These are phyloP conservation scores for Eledona agricola DNA, from an alignment of 2,888 invertebrate species.

Conservation along the genomic window DNA sequence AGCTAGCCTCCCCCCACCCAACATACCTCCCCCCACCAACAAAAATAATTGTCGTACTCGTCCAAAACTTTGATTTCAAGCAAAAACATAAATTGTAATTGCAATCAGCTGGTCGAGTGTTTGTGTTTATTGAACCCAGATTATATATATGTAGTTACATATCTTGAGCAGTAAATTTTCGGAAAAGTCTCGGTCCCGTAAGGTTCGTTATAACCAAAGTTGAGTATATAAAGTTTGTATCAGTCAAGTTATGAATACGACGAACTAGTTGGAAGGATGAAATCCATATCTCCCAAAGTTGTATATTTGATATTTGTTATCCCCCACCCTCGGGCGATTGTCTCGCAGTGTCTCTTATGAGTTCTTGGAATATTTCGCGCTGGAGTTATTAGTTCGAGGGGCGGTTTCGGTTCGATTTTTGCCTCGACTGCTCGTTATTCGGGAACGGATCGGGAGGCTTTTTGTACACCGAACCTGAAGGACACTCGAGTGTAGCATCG, in stretches of 20 bases:
- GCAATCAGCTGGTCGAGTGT: no score
- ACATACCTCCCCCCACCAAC: no score
- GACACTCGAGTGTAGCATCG: constrained; percentile 33
- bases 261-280: constrained; percentile 53
- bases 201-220: no score
- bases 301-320: constrained; percentile 58
- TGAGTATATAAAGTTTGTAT: constrained; percentile 60
- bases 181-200: no score
- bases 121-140: no score
- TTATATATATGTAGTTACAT: no score
- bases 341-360: constrained; percentile 37
- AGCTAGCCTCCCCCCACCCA: no score
- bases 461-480: constrained; percentile 22
- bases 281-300: constrained; percentile 58
- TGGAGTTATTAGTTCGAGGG: constrained; percentile 32
- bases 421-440: constrained; percentile 1
- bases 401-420: constrained; percentile 6
- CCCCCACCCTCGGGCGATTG: constrained; percentile 35
- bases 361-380: constrained; percentile 31
- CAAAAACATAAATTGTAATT: no score
- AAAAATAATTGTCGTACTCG: no score
- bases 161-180: no score
- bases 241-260: constrained; percentile 58
- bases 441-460: constrained; percentile 6
- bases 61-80: no score